phyloP scores from a whole-genome alignment of 35 echinoderm and acorn worm species.

The Chiridota heheva region DNA sequence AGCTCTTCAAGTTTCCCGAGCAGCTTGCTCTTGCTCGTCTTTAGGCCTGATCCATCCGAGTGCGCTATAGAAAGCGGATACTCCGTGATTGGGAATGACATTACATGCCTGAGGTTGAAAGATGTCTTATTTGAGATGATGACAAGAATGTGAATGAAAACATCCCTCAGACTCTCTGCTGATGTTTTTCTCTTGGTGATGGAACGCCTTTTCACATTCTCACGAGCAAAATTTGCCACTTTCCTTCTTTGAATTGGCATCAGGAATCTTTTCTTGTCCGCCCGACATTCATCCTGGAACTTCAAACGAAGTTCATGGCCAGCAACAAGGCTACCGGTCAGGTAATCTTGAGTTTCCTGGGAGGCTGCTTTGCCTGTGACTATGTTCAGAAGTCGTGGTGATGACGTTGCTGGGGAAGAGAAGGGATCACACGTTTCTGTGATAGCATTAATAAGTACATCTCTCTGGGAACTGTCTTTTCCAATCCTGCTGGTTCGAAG shows the following conservation, averaged over 20 bases:
- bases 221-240: constrained; percentile 54
- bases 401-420: constrained; percentile 25
- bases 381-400: constrained; percentile 50
- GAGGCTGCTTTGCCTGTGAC: constrained; percentile 56
- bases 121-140: constrained; percentile 58
- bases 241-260: constrained; percentile 54
- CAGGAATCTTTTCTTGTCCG: constrained; percentile 30
- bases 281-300: constrained; percentile 55
- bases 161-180: constrained; percentile 52
- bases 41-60: constrained; percentile 41
- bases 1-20: constrained; percentile 2
- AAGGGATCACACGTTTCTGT: constrained; percentile 62
- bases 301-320: constrained; percentile 37
- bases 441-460: neutral
- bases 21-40: constrained; percentile 30
- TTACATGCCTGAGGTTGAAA: constrained; percentile 54
- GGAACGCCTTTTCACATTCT: constrained; percentile 27
- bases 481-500: constrained; percentile 33
- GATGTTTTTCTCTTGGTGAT: constrained; percentile 7
- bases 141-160: constrained; percentile 51
- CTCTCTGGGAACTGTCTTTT: constrained; percentile 41
- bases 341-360: constrained; percentile 31
- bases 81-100: constrained; percentile 37
- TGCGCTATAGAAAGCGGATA: constrained; percentile 40
- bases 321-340: constrained; percentile 26